These are phyloP conservation scores for Folsomia manolachei DNA, from an alignment of 2,888 invertebrate species.

Conservation along the genomic window DNA sequence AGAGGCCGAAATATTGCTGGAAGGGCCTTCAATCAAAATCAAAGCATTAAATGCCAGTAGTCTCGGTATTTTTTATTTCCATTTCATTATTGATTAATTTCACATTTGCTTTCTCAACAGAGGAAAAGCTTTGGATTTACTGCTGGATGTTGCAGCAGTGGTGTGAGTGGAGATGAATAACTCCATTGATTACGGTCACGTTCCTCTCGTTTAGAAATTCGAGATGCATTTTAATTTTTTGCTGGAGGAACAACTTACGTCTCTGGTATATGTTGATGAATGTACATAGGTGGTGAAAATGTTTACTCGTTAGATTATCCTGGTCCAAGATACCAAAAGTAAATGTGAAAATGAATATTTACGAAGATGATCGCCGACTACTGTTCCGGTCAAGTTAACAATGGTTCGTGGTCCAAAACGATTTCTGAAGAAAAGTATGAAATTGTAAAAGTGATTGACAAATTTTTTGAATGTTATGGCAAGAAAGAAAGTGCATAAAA, in stretches of 20 bases:
- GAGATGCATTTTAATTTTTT: not conserved
- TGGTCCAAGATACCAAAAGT: too few species aligned
- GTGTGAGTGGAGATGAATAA: not conserved
- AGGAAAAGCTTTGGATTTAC: not conserved
- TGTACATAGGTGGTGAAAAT: not conserved
- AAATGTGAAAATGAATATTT: too few species aligned
- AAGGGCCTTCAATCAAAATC: not conserved
- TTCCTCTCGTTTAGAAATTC: not conserved
- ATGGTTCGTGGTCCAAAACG: too few species aligned
- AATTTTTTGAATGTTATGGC: too few species aligned
- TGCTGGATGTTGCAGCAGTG: not conserved
- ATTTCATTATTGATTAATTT: constrained; percentile 6
- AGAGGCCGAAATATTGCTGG: not conserved
- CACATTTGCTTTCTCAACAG: not conserved
- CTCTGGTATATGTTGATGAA: not conserved
- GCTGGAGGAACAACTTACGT: not conserved
- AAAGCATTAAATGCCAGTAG: not conserved
- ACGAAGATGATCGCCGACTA: too few species aligned
- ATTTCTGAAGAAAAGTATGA: too few species aligned
- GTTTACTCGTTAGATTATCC: too few species aligned
- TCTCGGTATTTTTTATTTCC: not conserved
- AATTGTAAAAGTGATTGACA: too few species aligned
- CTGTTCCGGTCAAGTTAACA: too few species aligned
- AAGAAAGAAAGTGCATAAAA: too few species aligned
- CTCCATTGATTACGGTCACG: constrained; percentile 19